Evolutionary conservation across 1,140 invertebrate species (phyloP), one percentile per base, ranked within the genome.

Genomic region (Sycobia sp.): DNA sequence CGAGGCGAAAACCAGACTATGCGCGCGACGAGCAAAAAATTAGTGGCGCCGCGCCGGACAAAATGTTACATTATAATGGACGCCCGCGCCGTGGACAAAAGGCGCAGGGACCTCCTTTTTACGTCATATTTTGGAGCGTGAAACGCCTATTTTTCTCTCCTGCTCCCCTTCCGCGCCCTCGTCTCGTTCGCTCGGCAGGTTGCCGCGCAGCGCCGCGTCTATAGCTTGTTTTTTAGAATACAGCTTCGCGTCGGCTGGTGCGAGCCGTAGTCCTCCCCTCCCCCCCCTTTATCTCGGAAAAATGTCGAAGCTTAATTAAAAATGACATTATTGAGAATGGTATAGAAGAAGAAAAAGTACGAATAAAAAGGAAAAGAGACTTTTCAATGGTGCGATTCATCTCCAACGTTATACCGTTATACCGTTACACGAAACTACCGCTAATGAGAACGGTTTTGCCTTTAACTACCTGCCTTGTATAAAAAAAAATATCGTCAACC

Each of bases 1-100:
- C n/a, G n/a, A n/a, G n/a, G n/a, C n/a, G n/a, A n/a, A n/a, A 36
- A 9, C 13, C 23, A 32, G 54, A 56, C 23, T 20, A 32, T n/a
- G 44, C 44, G n/a, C n/a, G n/a, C n/a, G 23, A 41, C 10, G n/a
- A 62, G 43, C 18, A 55, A 62, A 61, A 62, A 62, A 62, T 62
- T 62, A 62, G 51, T 43, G 60, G 22, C 29, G 39, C n/a, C n/a
- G n/a, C n/a, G n/a, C 27, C 50, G 39, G 32, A 47, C 50, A 54
- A 62, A 62, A 62, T 53, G 60, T 62, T 62, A 62, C 50, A 55
- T 62, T 62, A 62, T 62, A 62, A 62, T 62, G 51, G 60, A 47
- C 41, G 58, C 25, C 25, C 29, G 20, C 41, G 29, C 18, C 23
- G n/a, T n/a, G 32, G 51, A 55, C 29, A 62, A 47, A 62, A 55